Base-by-base conservation (phyloP, 1,140 invertebrate genomes). In the Lucilia sericata region DNA sequence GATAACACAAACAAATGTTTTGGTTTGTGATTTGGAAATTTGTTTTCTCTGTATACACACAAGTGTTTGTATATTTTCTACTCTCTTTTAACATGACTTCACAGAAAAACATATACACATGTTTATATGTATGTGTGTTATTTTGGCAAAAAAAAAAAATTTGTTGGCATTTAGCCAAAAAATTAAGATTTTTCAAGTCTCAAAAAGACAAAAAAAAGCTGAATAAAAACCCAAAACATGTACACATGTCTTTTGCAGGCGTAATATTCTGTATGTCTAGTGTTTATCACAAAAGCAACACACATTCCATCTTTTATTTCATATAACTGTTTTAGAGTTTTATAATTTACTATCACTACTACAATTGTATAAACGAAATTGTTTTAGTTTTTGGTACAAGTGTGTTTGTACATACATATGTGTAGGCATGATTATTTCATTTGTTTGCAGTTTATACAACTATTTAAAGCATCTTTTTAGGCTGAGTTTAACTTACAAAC, bases 1-100 rank as follows among this genome's bases (percentile, higher is more conserved):
- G 76, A 80, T 80, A 80, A 80, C 47, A 30, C 76, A 80, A 80
- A 80, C 76, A 80, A 80, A 80, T 80, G 76, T 80, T 80, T 80
- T 80, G 76, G 76, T 70, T 70, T 70, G 65, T 70, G 65, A 70
- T 70, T 70, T 70, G 65, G 65, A 70, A 70, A 70, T 70, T 70
- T 70, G 65, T 70, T 70, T 70, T 60, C 55, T 60, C 13, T 60
- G 14, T 42, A 42, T 42, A 10, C 10, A 10, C 10, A 42, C 10
- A 60, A 60, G 13, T 17, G 14, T 60, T 60, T 60, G 14, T 60
- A 4, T 60, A 1, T 60, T 60, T 60, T n/a, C 14, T 60, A 8
- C 42, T 42, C 42, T 42, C 42, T 42, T 30, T 30, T 30, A 30
- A 30, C 25, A 30, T 30, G 25, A 3, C 3, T 30, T 30, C 25